Percentiles rank a stretch among this genome's conserved stretches.
phyloP scores from a whole-genome alignment of 2,113 vertebrate species.

The Rhabdomys dilectus region DNA sequence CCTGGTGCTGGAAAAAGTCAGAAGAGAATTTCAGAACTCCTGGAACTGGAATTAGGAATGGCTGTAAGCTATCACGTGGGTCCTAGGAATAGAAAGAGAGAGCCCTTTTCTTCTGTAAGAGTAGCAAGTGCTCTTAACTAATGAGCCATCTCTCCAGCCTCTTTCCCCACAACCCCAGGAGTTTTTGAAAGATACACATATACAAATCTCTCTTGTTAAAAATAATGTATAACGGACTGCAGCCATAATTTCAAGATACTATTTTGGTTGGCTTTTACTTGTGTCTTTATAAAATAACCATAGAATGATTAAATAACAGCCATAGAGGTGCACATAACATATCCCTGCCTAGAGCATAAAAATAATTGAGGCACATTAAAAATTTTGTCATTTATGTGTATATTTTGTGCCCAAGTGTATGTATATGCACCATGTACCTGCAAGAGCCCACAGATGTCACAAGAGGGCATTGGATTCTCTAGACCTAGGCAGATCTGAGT shows the following conservation, averaged over 20 bases:
- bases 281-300: slow-evolving; percentile 45
- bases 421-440: not conserved
- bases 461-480: not conserved
- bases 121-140: not conserved
- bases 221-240: not conserved
- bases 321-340: not conserved
- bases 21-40: not conserved
- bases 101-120: not conserved
- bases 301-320: not conserved
- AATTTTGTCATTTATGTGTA: not conserved
- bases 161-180: not conserved
- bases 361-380: not conserved
- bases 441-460: not conserved
- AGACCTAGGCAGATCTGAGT: not conserved
- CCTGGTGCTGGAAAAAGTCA: not conserved
- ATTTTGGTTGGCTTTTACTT: slow-evolving; percentile 40
- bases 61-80: not conserved
- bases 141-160: too few species aligned
- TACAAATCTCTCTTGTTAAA: slow-evolving; percentile 18
- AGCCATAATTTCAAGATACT: slow-evolving; percentile 3
- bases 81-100: not conserved
- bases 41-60: not conserved
- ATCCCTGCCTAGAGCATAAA: not conserved
- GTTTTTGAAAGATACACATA: not conserved
- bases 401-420: not conserved